These are phyloP conservation scores for Misgurnus anguillicaudatus DNA, from an alignment of 2,113 vertebrate genomes.

Conservation along the genomic window DNA sequence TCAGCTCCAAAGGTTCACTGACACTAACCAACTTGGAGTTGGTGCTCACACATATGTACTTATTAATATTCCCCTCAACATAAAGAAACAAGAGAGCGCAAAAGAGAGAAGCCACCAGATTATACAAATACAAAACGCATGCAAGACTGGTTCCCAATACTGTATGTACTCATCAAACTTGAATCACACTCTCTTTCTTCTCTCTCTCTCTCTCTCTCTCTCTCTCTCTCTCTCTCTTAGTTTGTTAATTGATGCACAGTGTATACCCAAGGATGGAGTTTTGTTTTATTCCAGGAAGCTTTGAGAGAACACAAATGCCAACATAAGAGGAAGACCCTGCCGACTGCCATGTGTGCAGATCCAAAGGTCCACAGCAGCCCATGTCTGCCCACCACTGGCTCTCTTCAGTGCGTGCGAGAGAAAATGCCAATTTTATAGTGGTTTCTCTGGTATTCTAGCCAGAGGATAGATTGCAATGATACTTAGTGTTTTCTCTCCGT, in stretches of 20 bases:
- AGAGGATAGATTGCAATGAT: conserved; percentile 45
- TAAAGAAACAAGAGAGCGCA: conserved; percentile 48
- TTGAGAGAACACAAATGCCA: conserved; percentile 53
- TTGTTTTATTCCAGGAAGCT: conserved; percentile 63
- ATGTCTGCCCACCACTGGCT: conserved; percentile 41
- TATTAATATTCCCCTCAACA: conserved; percentile 77
- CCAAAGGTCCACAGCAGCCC: background rate
- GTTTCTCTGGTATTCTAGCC: conserved; percentile 63
- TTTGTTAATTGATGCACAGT: conserved; percentile 66
- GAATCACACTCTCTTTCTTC: conserved; percentile 55
- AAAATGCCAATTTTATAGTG: conserved; percentile 75
- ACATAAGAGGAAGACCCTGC: conserved; percentile 70
- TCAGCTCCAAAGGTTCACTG: conserved; percentile 66
- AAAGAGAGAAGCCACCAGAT: conserved; percentile 55
- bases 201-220: conserved; percentile 55
- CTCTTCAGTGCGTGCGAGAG: conserved; percentile 60
- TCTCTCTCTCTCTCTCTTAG: conserved; percentile 59
- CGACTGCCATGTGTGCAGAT: conserved; percentile 53
- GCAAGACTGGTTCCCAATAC: conserved; percentile 60
- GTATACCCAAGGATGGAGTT: conserved; percentile 68
- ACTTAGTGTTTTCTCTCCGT: conserved; percentile 42
- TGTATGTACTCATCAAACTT: conserved; percentile 68
- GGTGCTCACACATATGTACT: conserved; percentile 66
- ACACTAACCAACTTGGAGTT: conserved; percentile 74
- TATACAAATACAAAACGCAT: conserved; percentile 64